A percentile compares a stretch with the other conserved stretches of the same genome.
phyloP scores from a whole-genome alignment of 2,888 invertebrate genomes.

The Drosophila meridiana region DNA sequence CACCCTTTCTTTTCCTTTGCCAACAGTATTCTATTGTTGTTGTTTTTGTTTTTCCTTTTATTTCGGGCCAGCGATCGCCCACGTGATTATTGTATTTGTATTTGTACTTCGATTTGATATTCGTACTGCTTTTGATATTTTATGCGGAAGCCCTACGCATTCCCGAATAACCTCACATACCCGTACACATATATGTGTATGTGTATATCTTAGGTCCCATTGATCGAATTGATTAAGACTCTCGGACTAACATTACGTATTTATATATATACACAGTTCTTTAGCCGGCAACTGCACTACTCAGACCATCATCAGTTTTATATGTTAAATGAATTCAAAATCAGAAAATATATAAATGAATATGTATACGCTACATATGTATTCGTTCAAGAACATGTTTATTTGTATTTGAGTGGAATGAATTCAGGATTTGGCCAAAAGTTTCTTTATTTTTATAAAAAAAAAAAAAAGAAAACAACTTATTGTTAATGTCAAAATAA shows the following conservation, averaged over 20 bases:
- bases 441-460: not conserved
- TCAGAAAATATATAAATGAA: not conserved
- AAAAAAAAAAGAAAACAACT: not conserved
- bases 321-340: conserved; percentile 29
- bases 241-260: conserved; percentile 16
- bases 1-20: conserved; percentile 13
- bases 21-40: conserved; percentile 42
- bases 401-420: not conserved
- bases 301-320: not conserved
- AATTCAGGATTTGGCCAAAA: not conserved
- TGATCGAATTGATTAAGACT: conserved; percentile 29
- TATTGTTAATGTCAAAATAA: not conserved
- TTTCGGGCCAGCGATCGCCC: conserved; percentile 16
- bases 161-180: conserved; percentile 17
- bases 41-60: not conserved
- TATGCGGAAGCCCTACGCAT: conserved; percentile 12
- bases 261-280: conserved; percentile 32
- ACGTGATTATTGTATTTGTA: conserved; percentile 40
- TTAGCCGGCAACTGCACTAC: conserved; percentile 14
- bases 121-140: conserved; percentile 42
- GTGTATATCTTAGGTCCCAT: conserved; percentile 27
- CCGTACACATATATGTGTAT: conserved; percentile 2
- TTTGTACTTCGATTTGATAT: conserved; percentile 47
- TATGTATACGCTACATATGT: not conserved
- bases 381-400: not conserved